Evolutionary conservation across 1,140 invertebrate genomes (phyloP), one percentile per base, ranked within the genome.

Genomic region (Steinernema khuongi): DNA sequence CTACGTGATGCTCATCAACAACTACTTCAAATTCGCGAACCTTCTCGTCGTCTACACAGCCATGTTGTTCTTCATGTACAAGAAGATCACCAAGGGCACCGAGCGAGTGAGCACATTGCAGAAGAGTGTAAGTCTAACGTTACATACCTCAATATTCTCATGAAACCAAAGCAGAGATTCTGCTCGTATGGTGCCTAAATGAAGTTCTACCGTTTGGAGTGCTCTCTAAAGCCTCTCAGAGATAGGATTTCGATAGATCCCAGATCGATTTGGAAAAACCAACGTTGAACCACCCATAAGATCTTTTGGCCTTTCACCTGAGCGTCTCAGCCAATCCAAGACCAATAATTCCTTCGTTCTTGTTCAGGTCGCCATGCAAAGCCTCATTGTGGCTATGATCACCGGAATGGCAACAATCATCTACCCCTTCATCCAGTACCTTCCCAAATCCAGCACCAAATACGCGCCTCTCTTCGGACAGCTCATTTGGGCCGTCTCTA

Each of bases 121-220:
- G 50, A 60, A 60, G 50, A 60, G 50, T 22, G 50, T 60, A 60
- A 60, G 50, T n/a, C 7, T 11, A 41, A n/a, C n/a, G n/a, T n/a
- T n/a, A n/a, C n/a, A n/a, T n/a, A n/a, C n/a, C n/a, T n/a, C n/a
- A n/a, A 7, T 41, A n/a, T 41, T n/a, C 36, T 7, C 36, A 41
- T 41, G 36, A 7, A 41, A 41, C 7, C 36, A 41, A 11, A 11
- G n/a, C 7, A 11, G 7, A 11, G n/a, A 41, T 41, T n/a, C n/a
- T n/a, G n/a, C n/a, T n/a, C n/a, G n/a, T n/a, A n/a, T n/a, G n/a
- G n/a, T n/a, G n/a, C n/a, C n/a, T n/a, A n/a, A n/a, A n/a, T n/a
- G n/a, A n/a, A n/a, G n/a, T n/a, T n/a, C n/a, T n/a, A n/a, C n/a
- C n/a, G n/a, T n/a, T n/a, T n/a, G n/a, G n/a, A n/a, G n/a, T n/a